Evolutionary conservation across 2,888 invertebrate genomes (phyloP), one percentile per base, ranked within the genome.

Genomic region (Caenorhabditis afra): DNA sequence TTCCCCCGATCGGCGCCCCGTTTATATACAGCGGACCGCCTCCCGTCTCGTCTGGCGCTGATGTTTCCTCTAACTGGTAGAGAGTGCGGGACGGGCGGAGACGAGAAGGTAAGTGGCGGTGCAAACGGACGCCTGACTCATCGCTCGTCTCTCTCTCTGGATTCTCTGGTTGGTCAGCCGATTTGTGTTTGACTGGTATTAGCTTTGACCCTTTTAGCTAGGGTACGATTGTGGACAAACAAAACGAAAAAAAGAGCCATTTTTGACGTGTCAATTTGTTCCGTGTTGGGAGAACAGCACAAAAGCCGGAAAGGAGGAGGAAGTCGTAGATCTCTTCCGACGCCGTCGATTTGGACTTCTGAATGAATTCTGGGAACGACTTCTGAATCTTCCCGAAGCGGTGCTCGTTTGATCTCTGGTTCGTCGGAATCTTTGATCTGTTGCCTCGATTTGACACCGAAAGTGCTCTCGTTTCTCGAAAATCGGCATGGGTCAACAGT

Each of bases 251-350:
- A 12, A 50, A 35, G 29, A 53, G 62, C 62, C 52, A 16, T 57
- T 57, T 39, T 41, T 22, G 41, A 57, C 41, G 57, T 55, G 65
- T 65, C 65, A 65, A 65, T 45, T 65, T 65, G 64, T 50, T 65
- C 64, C 65, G 65, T 35, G 57, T 22, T 29, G 29, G 3, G 29
- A 57, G n/a, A 22, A 22, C 20, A 29, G 23, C 11, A 29, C 22
- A 20, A 22, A 7, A 49, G 20, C 49, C 41, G 2, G 41, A 5
- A 11, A 37, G 23, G 20, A 52, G 23, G 29, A 12, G 52, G 52
- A 52, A 52, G 52, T 52, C 3, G 22, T 49, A 22, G 20, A 22
- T 47, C 18, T 1, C 18, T 8, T 18, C 16, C 47, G 7, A 29
- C 4, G 29, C 29, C 7, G 29, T 29, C 29, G 29, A 29, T 29